These are phyloP conservation scores for Epizoanthus fatuus DNA, from an alignment of 92 coral and sea anemone species.

Conservation along the genomic window DNA sequence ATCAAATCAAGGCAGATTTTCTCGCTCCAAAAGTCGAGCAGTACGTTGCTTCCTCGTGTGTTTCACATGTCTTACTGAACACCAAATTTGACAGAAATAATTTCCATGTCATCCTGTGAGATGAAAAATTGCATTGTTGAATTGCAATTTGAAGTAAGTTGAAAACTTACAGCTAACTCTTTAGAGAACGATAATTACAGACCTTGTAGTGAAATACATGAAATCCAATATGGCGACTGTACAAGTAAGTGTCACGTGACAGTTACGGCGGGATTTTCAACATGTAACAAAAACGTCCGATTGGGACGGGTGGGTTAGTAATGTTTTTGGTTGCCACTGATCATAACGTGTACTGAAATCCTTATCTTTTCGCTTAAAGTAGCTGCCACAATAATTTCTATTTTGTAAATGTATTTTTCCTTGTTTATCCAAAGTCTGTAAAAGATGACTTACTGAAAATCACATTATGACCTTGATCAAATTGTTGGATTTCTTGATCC, in stretches of 20 bases:
- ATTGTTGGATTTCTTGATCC: no score
- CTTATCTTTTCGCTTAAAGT: no score
- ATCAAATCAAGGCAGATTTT: not conserved
- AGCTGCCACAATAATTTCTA: no score
- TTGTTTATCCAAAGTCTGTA: no score
- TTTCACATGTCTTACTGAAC: slow-evolving; percentile 9
- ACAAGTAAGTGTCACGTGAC: slow-evolving; percentile 33
- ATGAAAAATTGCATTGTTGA: not conserved
- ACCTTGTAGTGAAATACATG: not conserved
- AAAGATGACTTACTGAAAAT: no score
- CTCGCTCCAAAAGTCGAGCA: not conserved
- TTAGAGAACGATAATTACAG: slow-evolving; percentile 3
- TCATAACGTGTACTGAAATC: not conserved
- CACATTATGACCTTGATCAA: no score
- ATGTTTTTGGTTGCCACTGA: not conserved
- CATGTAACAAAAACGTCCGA: not conserved
- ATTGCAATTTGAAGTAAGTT: not conserved
- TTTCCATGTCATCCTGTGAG: not conserved
- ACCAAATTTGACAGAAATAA: not conserved
- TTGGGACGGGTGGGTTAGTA: slow-evolving; percentile 25
- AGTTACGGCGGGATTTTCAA: slow-evolving; percentile 39
- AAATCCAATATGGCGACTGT: slow-evolving; percentile 41
- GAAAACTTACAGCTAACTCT: not conserved
- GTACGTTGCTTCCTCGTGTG: slow-evolving; percentile 8
- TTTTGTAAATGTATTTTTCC: no score